Evolutionary conservation across 2,888 invertebrate species (phyloP).

Genomic region (Aspidiotus rigidus): DNA sequence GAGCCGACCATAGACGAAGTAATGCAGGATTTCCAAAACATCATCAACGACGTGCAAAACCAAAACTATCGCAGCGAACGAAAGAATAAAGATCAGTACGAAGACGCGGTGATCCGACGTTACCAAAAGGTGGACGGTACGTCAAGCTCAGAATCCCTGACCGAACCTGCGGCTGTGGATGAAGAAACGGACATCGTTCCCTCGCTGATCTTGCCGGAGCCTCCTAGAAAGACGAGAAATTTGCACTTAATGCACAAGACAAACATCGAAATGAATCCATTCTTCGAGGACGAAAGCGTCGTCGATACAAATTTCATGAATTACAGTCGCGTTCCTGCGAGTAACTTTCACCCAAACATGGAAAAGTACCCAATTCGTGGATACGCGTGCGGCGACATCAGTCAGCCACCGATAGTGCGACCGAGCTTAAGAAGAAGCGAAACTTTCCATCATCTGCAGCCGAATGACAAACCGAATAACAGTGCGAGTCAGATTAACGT

Average conservation of each 20-base stretch:
- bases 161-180: conserved; percentile 34
- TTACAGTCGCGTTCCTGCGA: conserved; percentile 14
- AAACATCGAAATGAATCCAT: conserved; percentile 39
- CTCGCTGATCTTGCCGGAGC: conserved; percentile 67
- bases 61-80: conserved; percentile 44
- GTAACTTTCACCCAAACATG: background rate
- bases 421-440: conserved; percentile 32
- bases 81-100: background rate
- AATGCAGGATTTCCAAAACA: conserved; percentile 73
- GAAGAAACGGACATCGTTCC: conserved; percentile 48
- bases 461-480: conserved; percentile 11
- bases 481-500: background rate
- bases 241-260: conserved; percentile 48
- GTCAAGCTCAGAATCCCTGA: conserved; percentile 10
- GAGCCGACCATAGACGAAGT: conserved; percentile 80
- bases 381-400: conserved; percentile 34
- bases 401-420: background rate
- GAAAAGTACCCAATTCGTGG: background rate
- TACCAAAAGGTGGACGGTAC: background rate
- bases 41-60: conserved; percentile 74
- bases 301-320: conserved; percentile 43
- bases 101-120: conserved; percentile 6
- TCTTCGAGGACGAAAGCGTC: conserved; percentile 41
- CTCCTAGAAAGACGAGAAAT: conserved; percentile 65
- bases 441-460: conserved; percentile 36